These are phyloP conservation scores for Salvelinus sp. DNA, from an alignment of 2,113 vertebrate species.

Conservation along the genomic window DNA sequence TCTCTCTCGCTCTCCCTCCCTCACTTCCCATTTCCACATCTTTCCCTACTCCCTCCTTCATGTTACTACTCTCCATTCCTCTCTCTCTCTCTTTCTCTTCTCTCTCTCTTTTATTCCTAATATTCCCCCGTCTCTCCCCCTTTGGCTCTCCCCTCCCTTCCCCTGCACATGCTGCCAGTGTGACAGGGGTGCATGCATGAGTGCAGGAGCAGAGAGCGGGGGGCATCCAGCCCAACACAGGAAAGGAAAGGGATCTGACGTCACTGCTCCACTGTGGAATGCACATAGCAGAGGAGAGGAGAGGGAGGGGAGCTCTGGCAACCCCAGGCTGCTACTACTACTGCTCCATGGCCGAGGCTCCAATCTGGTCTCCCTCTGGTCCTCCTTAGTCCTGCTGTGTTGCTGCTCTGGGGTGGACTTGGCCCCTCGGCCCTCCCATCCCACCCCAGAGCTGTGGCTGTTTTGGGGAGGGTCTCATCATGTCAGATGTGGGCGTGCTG, in stretches of 20 bases:
- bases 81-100: conserved; percentile 12
- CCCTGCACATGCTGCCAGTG: conserved; percentile 18
- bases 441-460: conserved; percentile 16
- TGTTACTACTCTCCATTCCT: conserved; percentile 8
- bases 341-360: conserved; percentile 23
- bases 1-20: neutral
- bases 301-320: neutral
- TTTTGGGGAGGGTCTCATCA: conserved; percentile 32
- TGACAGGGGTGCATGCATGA: conserved; percentile 41
- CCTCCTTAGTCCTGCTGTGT: conserved; percentile 20
- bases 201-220: conserved; percentile 54
- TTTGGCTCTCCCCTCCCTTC: conserved; percentile 13
- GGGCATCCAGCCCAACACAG: conserved; percentile 38
- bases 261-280: conserved; percentile 49
- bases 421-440: conserved; percentile 43
- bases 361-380: conserved; percentile 30
- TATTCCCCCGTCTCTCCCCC: neutral
- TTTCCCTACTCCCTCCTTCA: neutral
- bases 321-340: conserved; percentile 32
- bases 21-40: neutral
- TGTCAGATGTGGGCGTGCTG: conserved; percentile 41
- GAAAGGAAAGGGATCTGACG: conserved; percentile 44
- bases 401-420: conserved; percentile 32
- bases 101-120: neutral
- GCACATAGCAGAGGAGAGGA: conserved; percentile 41